A percentile compares a stretch with the other conserved stretches of the same genome.
phyloP scores from a whole-genome alignment of 2,113 vertebrate genomes.

The Phalacrocorax aristotelis region DNA sequence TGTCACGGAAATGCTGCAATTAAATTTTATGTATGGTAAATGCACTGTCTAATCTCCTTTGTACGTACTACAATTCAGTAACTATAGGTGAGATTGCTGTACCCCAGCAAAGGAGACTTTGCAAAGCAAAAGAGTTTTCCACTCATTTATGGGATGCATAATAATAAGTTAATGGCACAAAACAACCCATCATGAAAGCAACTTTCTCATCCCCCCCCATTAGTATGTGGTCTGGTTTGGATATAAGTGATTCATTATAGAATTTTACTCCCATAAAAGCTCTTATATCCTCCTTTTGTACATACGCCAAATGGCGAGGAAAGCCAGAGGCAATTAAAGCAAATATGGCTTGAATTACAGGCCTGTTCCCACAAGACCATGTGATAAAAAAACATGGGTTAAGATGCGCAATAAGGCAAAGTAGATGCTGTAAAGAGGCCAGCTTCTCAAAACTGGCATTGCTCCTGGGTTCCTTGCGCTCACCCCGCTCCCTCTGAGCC shows the following conservation, averaged over 20 bases:
- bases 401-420: not conserved
- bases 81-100: not conserved
- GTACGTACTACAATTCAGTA: not conserved
- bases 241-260: not conserved
- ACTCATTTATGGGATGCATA: not conserved
- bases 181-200: not conserved
- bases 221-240: not conserved
- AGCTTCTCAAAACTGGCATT: not conserved
- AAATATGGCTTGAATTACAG: constrained; percentile 29
- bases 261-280: constrained; percentile 41
- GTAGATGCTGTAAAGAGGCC: not conserved
- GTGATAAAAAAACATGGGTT: not conserved
- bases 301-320: not conserved
- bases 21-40: not conserved
- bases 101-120: not conserved
- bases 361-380: not conserved
- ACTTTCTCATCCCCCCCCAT: not conserved
- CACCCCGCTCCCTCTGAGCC: not conserved
- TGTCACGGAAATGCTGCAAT: not conserved
- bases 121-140: not conserved
- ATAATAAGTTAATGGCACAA: not conserved
- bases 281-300: constrained; percentile 4
- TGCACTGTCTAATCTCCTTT: not conserved
- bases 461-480: not conserved
- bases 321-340: constrained; percentile 31